Conservation (phyloP, 2,113 vertebrate species). For the Ictidomys tridecemlineatus region DNA sequence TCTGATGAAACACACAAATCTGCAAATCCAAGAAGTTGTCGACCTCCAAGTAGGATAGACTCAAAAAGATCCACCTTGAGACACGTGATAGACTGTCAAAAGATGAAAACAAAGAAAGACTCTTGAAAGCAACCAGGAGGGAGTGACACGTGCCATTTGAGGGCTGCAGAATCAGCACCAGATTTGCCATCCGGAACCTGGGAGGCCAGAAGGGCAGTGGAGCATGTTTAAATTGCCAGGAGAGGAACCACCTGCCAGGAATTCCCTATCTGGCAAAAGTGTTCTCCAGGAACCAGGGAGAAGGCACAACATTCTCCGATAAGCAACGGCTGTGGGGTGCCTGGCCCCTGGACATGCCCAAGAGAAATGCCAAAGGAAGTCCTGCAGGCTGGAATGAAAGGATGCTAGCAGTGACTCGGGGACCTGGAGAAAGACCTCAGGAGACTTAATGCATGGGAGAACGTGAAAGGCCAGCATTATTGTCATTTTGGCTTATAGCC, state of each 20-base stretch:
- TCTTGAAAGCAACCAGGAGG: not conserved
- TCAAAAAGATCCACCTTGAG: not conserved
- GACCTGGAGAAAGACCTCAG: not conserved
- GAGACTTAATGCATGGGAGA: not conserved
- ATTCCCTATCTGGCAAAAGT: not conserved
- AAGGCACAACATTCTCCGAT: not conserved
- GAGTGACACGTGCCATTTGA: not conserved
- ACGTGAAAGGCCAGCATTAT: not conserved
- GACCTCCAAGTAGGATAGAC: not conserved
- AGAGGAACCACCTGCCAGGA: not conserved
- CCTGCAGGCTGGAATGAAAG: not conserved
- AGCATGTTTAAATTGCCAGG: too few relatives aligned
- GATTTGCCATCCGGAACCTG: not conserved
- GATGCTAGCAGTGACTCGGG: not conserved
- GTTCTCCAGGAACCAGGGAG: not conserved
- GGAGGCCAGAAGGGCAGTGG: not conserved
- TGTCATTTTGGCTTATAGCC: not conserved
- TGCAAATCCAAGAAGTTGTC: not conserved
- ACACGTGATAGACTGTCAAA: not conserved
- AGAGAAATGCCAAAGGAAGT: not conserved
- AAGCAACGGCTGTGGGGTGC: not conserved
- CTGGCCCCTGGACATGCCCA: too few relatives aligned
- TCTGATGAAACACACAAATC: not conserved
- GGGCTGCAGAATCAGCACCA: accelerated
- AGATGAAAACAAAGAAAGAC: not conserved